Evolutionary conservation across 2,888 invertebrate genomes (phyloP), one percentile per base, ranked within the genome.

Genomic region (Noctua janthina): DNA sequence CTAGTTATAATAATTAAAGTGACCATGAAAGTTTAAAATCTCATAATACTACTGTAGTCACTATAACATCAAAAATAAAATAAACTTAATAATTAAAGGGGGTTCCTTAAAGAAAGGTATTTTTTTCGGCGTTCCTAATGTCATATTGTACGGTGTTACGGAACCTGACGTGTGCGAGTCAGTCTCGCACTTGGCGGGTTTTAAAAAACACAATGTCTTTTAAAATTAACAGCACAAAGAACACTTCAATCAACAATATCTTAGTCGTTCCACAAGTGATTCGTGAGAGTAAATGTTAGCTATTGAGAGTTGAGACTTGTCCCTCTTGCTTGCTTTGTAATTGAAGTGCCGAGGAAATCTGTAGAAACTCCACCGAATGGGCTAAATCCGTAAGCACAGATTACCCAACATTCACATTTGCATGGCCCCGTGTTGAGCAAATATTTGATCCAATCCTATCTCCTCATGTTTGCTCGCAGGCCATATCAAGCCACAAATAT

Each of bases 381-480:
- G 13, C 73, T 78, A 75, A 81, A 82, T 29, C 75, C 70, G 78
- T 79, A 79, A 81, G 76, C 80, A 85, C 78, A 82, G 82, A 83
- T 86, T 81, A 82, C 73, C 76, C 73, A 81, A 87, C 81, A 88
- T 88, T 79, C 86, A 83, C 86, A 89, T 91, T 88, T 88, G 84
- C 88, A 89, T 88, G 81, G 81, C 88, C 79, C 82, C 76, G 81
- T 87, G 84, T 86, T 85, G 73, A 51, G 82, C 91, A 89, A 92
- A 92, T 92, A 91, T 92, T 92, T 89, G 91, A 90, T 90, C 90
- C 89, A 90, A 91, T 92, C 89, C 82, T 71, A 89, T 89, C 89
- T 86, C 82, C 73, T 81, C 82, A 78, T 92, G 89, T 92, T 92
- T 92, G 91, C 88, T 62, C 76, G 79, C 73, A 79, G 83, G 85